Evolutionary conservation across 2,797 vertebrate species (phyloP).

Genomic region (Microhierax caerulescens): DNA sequence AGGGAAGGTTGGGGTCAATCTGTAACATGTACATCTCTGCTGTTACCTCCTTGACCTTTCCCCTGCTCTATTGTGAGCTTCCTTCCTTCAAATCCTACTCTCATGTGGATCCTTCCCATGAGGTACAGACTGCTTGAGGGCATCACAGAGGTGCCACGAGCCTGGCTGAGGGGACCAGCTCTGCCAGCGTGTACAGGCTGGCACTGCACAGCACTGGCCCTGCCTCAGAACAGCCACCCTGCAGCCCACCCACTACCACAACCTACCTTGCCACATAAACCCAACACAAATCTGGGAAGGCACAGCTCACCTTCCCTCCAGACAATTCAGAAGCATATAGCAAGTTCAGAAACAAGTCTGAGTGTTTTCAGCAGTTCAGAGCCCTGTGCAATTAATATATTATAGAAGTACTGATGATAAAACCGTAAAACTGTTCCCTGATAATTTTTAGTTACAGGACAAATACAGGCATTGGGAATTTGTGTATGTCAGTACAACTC

Average conservation of each 20-base stretch:
- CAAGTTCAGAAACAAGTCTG: not conserved
- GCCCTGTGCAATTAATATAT: not conserved
- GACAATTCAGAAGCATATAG: not conserved
- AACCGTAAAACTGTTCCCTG: not conserved
- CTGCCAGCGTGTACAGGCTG: not conserved
- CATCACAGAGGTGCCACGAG: not conserved
- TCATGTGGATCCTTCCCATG: not conserved
- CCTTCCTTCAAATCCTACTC: not conserved
- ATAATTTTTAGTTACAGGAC: not conserved
- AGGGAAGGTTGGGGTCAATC: rapidly evolving
- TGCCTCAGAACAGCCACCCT: not conserved
- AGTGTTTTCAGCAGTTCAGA: not conserved
- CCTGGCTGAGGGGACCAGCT: not conserved
- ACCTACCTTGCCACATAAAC: rapidly evolving
- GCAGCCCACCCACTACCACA: rapidly evolving
- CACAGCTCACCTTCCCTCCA: not conserved
- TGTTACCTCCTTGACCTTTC: not conserved
- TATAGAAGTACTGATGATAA: not conserved
- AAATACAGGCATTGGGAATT: not conserved
- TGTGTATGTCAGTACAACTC: not conserved
- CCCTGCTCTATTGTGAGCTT: no score
- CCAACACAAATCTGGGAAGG: no score
- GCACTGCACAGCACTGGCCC: not conserved
- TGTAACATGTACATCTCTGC: rapidly evolving
- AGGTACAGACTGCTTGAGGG: not conserved